Evolutionary conservation across 2,797 vertebrate species (phyloP).

Genomic region (Carapus acus): DNA sequence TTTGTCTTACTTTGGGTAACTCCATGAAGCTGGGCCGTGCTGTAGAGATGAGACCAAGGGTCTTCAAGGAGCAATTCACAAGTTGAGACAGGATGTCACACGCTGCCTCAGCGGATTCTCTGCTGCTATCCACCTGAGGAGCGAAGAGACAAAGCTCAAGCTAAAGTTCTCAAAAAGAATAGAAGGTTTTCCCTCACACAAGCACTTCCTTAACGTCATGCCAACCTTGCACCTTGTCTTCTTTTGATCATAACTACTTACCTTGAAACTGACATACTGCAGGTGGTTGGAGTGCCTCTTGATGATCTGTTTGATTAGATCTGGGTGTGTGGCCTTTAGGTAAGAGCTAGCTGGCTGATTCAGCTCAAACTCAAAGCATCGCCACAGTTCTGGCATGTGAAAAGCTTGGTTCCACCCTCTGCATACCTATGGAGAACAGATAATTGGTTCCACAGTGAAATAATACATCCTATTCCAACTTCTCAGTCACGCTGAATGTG

Average conservation of each 20-base stretch:
- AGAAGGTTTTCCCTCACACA: neutral
- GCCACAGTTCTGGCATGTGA: constrained; percentile 97
- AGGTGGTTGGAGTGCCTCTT: constrained; percentile 93
- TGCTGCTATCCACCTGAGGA: constrained; percentile 93
- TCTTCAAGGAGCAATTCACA: constrained; percentile 95
- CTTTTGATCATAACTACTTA: constrained; percentile 42
- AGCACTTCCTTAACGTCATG: neutral
- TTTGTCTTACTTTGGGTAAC: constrained; percentile 82
- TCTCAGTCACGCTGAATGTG: no score
- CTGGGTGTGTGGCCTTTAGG: constrained; percentile 92
- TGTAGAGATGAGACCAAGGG: constrained; percentile 93
- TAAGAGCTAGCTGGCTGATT: constrained; percentile 93
- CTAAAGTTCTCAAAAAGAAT: neutral
- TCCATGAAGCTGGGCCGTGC: constrained; percentile 98
- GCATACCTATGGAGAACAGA: constrained; percentile 77
- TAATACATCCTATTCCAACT: no score
- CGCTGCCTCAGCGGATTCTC: constrained; percentile 93
- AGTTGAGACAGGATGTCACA: constrained; percentile 96
- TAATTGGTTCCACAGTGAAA: neutral
- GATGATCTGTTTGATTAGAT: constrained; percentile 96
- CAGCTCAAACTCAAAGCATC: constrained; percentile 95
- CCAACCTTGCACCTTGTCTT: neutral
- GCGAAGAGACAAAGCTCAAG: neutral
- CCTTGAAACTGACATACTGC: constrained; percentile 98
- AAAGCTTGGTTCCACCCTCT: constrained; percentile 89